Evolutionary conservation across 2,113 vertebrate species (phyloP), one percentile per base, ranked within the genome.

Genomic region (Gambusia holbrooki): DNA sequence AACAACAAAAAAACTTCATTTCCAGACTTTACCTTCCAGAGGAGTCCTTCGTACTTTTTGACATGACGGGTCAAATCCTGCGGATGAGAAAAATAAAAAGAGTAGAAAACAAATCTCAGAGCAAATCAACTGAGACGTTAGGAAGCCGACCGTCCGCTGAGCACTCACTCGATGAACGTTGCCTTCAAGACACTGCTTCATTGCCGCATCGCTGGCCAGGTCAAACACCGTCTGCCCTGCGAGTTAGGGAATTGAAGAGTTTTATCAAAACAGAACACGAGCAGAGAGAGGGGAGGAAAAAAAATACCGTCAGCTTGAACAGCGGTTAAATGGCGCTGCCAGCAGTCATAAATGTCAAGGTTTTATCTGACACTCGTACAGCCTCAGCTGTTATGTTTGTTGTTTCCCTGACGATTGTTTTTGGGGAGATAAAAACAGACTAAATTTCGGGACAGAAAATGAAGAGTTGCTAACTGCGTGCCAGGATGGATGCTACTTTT

Each of bases 201-300:
- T 97, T 88, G 96, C 95, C 30, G 92, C 71, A 66, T 96, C 94
- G 29, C 95, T 96, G 27, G 96, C 96, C 80, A 99, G 91, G 87
- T 98, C 97, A 89, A 96, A 92, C 19, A 94, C 95, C 0, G 95
- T 97, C 93, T 98, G 97, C 90, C 95, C 98, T 99, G 92, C 6
- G 37, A 76, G 22, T 64, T 28, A 64, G 28, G 62, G 5, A 73
- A 6, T 66, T 60, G 62, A 37, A 9, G 25, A 63, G 28, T 0
- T 70, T 73, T 65, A 33, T 25, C 0, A 45, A 30, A 68, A 69
- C 14, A 62, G 27, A 29, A 22, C 14, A n/a, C 1, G 62, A 1
- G 6, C 12, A 28, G 8, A 66, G 2, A 60, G 10, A 10, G 22
- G 6, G 37, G 32, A 42, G 35, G 35, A 37, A 11, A 37, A 33